Percentiles rank a stretch among this genome's conserved stretches.
phyloP scores from a whole-genome alignment of 2,888 invertebrate genomes.

The Arge pagana region DNA sequence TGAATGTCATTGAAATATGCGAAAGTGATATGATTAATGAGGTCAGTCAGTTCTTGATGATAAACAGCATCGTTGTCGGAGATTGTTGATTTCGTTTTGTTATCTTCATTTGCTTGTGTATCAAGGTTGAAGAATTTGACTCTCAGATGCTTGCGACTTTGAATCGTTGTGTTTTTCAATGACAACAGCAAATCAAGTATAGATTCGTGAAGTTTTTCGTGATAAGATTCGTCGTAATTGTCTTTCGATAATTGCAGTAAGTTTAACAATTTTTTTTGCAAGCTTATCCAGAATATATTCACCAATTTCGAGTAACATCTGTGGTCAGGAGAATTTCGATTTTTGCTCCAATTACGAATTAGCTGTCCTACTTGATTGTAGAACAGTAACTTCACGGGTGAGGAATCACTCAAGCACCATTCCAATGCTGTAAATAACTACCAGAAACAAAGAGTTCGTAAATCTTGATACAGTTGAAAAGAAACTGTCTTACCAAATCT shows the following conservation, averaged over 20 bases:
- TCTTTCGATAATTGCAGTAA: constrained; percentile 33
- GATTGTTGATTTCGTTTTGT: constrained; percentile 18
- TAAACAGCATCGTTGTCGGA: constrained; percentile 52
- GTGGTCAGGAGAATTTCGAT: constrained; percentile 47
- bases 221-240: constrained; percentile 30
- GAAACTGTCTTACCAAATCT: background rate
- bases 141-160: constrained; percentile 59
- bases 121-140: constrained; percentile 61
- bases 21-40: constrained; percentile 60
- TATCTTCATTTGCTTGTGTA: constrained; percentile 33
- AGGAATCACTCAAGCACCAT: constrained; percentile 57
- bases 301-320: constrained; percentile 51
- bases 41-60: constrained; percentile 56
- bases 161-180: constrained; percentile 57
- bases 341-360: constrained; percentile 65
- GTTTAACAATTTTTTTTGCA: constrained; percentile 49
- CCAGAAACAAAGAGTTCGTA: constrained; percentile 38
- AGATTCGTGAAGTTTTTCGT: constrained; percentile 37
- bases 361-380: constrained; percentile 61
- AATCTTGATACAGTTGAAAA: constrained; percentile 18
- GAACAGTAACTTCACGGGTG: constrained; percentile 56
- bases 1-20: constrained; percentile 65
- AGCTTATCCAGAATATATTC: constrained; percentile 55
- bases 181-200: constrained; percentile 60
- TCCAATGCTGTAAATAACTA: constrained; percentile 60